Conservation (phyloP, 2,888 invertebrate species). For the Macrostomum cliftonense region DNA sequence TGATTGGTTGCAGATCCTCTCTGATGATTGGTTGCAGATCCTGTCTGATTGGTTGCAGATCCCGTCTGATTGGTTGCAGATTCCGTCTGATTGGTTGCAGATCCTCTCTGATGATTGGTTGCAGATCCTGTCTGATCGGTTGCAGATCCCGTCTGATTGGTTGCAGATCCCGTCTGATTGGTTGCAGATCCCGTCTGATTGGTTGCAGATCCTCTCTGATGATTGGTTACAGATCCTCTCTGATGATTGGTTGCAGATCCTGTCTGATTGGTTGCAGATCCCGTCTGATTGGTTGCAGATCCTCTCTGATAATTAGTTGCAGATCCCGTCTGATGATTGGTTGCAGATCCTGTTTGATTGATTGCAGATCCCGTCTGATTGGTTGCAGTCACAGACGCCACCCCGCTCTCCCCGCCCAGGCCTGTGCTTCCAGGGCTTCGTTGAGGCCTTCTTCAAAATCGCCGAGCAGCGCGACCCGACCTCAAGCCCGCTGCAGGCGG, state of each 20-base stretch:
- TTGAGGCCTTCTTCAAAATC: conserved; percentile 28
- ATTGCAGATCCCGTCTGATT: not conserved
- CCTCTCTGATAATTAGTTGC: not conserved
- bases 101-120: too few relatives aligned
- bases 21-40: not conserved
- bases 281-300: not conserved
- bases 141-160: not conserved
- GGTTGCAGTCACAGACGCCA: too few relatives aligned
- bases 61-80: not conserved
- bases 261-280: not conserved
- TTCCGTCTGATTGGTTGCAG: not conserved
- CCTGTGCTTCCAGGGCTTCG: conserved; percentile 27
- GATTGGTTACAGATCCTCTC: not conserved
- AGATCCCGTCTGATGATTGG: too few relatives aligned
- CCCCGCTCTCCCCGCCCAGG: conserved; percentile 14
- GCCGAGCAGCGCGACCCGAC: conserved; percentile 20
- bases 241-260: not conserved
- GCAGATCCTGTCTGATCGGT: not conserved
- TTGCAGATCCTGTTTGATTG: too few relatives aligned
- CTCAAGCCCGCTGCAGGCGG: conserved; percentile 16
- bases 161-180: conserved; percentile 1
- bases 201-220: too few relatives aligned
- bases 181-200: conserved; percentile 15
- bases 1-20: not conserved
- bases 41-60: not conserved